These are phyloP conservation scores for Chrysolina haemoptera DNA, from an alignment of 2,888 invertebrate genomes.

Conservation along the genomic window DNA sequence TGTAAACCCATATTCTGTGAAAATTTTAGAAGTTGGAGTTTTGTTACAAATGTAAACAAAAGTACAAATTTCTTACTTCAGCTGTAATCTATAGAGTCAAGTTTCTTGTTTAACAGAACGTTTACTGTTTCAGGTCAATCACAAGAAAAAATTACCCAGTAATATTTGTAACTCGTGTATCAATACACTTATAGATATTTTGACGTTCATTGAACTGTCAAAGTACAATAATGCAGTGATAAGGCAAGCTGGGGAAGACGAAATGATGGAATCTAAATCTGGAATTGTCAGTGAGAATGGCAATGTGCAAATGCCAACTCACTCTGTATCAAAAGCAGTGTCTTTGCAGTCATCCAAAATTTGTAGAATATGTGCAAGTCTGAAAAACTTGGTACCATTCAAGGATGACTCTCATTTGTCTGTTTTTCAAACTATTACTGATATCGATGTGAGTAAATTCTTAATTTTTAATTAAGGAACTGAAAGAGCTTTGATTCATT, in stretches of 20 bases:
- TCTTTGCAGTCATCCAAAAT: not conserved
- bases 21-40: too few relatives aligned
- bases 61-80: too few relatives aligned
- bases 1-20: too few relatives aligned
- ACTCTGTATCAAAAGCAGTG: not conserved
- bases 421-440: not conserved
- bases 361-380: constrained; percentile 11
- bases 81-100: too few relatives aligned
- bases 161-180: not conserved
- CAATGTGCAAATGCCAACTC: not conserved
- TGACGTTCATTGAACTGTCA: not conserved
- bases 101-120: not conserved
- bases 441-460: constrained; percentile 6
- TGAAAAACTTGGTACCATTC: not conserved
- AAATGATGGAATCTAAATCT: not conserved
- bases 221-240: not conserved
- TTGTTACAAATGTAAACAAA: too few relatives aligned
- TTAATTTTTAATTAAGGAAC: not conserved
- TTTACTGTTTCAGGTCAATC: not conserved
- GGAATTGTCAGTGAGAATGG: not conserved
- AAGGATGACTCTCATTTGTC: not conserved
- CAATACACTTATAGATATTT: constrained; percentile 13
- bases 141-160: not conserved
- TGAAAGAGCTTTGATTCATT: too few relatives aligned
- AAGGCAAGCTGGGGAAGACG: not conserved